Evolutionary conservation across 2,797 vertebrate genomes (phyloP), one percentile per base, ranked within the genome.

Genomic region (Melanotaenia maccullochi): DNA sequence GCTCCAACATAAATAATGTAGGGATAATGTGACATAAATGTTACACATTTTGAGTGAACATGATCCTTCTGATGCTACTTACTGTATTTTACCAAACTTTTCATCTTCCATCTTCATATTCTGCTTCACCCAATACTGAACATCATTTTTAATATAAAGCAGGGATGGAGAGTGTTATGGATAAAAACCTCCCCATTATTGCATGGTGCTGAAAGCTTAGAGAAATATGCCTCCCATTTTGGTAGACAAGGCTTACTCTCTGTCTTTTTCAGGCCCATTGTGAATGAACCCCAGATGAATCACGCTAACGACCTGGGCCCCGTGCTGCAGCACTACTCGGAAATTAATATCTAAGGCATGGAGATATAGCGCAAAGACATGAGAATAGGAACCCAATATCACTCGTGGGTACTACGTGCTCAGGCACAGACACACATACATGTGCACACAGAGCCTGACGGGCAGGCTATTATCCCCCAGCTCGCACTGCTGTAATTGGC

Each of bases 381-480:
- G 93, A 95, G 90, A 95, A 92, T 95, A 93, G 95, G 93, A 96
- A 93, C 90, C 92, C 92, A 84, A 92, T 94, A 94, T 93, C 92
- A 91, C 89, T 92, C 88, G 82, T 78, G 85, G 91, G 86, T 82
- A 66, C 82, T 84, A 79, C 77, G 83, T 89, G 90, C 87, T 88
- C 85, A 66, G 72, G 85, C 79, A 65, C 68, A 73, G 30, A 74
- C 82, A 80, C 79, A 75, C 75, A 83, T 64, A 65, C 73, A 76
- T 81, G 72, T 88, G 85, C 87, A 89, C 90, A 81, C 87, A 78
- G 86, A 88, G 65, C 78, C 87, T 95, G 92, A 93, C 92, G 92
- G 93, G 90, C 90, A 94, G 91, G 91, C 92, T 96, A 89, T 95
- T 96, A 95, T 95, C 96, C 93, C 85, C 94, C 89, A 95, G 94